A percentile compares a stretch with the other conserved stretches of the same genome.
phyloP scores from a whole-genome alignment of 2,888 invertebrate species.

The Nasonovia ribisnigri region DNA sequence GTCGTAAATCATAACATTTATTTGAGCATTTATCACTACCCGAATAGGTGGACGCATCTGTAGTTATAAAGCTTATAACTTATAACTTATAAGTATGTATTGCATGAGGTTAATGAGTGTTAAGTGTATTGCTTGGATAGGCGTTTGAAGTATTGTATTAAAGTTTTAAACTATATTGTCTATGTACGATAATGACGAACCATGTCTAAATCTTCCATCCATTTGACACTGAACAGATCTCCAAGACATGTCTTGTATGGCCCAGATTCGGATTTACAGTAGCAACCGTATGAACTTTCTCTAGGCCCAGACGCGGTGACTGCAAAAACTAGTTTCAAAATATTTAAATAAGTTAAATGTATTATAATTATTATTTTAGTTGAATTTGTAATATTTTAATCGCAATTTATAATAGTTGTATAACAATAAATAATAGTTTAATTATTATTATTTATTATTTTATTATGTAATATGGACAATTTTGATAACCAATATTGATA shows the following conservation, averaged over 20 bases:
- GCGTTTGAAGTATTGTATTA: background rate
- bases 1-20: background rate
- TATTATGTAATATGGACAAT: too few relatives aligned
- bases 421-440: background rate
- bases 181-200: background rate
- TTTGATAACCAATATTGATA: background rate
- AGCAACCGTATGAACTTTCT: slow-evolving; percentile 76
- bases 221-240: slow-evolving; percentile 75
- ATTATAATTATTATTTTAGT: background rate
- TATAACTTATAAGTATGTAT: background rate
- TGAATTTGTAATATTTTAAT: background rate
- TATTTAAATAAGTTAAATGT: background rate
- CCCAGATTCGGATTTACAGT: slow-evolving; percentile 72
- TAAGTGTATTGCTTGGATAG: background rate
- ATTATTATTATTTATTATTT: too few relatives aligned
- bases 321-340: slow-evolving; percentile 72
- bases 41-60: background rate
- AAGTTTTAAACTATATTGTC: background rate
- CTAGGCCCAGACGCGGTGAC: slow-evolving; percentile 75
- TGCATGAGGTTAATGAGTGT: background rate
- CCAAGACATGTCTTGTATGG: slow-evolving; percentile 72
- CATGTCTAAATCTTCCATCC: slow-evolving; percentile 71
- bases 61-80: background rate
- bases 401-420: background rate
- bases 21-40: background rate